Conservation (phyloP, 2,113 vertebrate species). For the Sciurus niger region DNA sequence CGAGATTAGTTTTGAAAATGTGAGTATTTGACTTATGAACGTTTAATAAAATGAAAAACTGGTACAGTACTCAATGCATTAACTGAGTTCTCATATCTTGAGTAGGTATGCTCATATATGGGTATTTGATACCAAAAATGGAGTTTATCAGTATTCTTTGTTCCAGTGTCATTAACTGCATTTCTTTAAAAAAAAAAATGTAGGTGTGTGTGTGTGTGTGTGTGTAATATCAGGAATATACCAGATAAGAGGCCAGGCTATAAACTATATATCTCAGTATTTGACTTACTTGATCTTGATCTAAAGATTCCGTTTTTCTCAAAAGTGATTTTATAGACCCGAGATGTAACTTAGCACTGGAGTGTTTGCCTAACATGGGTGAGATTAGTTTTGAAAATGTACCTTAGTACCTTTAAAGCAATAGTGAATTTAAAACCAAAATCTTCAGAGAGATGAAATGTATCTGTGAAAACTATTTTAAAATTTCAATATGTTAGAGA, state of each 20-base stretch:
- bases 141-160: not conserved
- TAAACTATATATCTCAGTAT: not conserved
- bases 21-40: constrained; percentile 82
- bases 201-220: no score
- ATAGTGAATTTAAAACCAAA: constrained; percentile 7
- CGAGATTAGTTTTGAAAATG: constrained; percentile 84
- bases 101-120: not conserved
- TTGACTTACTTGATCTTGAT: constrained; percentile 41
- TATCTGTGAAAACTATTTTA: constrained; percentile 23
- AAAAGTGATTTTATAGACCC: not conserved
- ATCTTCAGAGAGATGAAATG: constrained; percentile 3
- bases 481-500: constrained; percentile 22
- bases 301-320: not conserved
- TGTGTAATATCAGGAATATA: not conserved
- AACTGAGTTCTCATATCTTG: not conserved
- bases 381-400: not conserved
- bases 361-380: not conserved
- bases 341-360: not conserved
- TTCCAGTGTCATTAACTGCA: not conserved
- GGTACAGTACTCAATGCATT: not conserved
- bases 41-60: constrained; percentile 34
- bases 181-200: not conserved
- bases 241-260: not conserved
- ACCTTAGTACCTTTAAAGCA: not conserved
- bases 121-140: not conserved